These are phyloP conservation scores for Dicrurus megarhynchus DNA, from an alignment of 2,113 vertebrate genomes.

Conservation along the genomic window DNA sequence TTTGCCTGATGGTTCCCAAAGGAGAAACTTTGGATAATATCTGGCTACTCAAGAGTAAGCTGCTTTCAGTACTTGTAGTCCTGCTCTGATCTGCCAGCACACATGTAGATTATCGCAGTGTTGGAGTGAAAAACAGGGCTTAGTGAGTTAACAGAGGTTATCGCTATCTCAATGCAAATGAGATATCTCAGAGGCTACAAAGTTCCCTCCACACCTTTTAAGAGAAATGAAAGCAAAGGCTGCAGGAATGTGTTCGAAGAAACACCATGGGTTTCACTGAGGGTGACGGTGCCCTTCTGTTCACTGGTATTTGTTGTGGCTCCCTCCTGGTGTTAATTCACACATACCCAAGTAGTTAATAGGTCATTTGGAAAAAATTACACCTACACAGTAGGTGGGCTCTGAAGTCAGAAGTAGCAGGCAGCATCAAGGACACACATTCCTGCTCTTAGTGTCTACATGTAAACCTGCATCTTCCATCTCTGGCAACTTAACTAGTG, in stretches of 20 bases:
- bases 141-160: not conserved
- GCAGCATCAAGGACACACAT: not conserved
- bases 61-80: not conserved
- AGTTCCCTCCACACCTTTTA: not conserved
- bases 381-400: not conserved
- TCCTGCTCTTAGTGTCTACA: not conserved
- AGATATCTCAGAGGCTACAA: not conserved
- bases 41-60: not conserved
- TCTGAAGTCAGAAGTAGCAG: not conserved
- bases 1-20: not conserved
- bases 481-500: not conserved
- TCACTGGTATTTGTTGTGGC: not conserved
- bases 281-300: rapidly evolving
- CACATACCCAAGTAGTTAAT: not conserved
- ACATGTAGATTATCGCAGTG: not conserved
- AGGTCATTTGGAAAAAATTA: not conserved
- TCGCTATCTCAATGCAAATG: not conserved
- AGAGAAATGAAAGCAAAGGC: not conserved
- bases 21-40: not conserved
- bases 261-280: not conserved
- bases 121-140: not conserved
- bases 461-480: not conserved
- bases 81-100: not conserved
- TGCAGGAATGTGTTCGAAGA: not conserved
- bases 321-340: not conserved